A percentile compares a stretch with the other conserved stretches of the same genome.
phyloP scores from a whole-genome alignment of 2,797 vertebrate genomes.

The Falco naumanni region DNA sequence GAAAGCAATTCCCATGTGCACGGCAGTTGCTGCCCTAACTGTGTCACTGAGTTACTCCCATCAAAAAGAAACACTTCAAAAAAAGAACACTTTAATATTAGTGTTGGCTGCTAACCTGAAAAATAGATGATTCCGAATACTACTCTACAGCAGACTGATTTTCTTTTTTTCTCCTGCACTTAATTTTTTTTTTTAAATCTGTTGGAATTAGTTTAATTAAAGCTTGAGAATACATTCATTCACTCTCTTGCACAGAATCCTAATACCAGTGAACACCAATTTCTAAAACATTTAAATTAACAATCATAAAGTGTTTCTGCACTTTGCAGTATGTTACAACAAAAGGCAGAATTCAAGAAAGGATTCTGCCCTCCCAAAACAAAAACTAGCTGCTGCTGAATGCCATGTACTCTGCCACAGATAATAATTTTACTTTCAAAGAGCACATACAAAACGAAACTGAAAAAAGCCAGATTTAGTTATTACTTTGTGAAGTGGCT shows the following conservation, averaged over 20 bases:
- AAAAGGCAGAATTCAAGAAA: background rate
- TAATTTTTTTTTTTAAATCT: background rate
- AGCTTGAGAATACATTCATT: background rate
- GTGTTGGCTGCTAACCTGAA: background rate
- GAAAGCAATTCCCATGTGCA: background rate
- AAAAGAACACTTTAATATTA: background rate
- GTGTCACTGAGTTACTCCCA: background rate
- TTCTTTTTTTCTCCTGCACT: background rate
- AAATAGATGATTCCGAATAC: background rate
- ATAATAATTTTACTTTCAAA: background rate
- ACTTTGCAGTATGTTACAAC: background rate
- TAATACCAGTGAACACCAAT: background rate
- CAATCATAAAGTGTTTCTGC: background rate
- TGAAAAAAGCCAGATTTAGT: background rate
- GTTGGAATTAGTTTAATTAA: background rate
- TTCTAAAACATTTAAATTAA: background rate
- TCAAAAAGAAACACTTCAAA: constrained; percentile 13
- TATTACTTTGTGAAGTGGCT: background rate
- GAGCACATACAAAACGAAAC: background rate
- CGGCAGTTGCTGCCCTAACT: background rate
- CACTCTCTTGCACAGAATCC: background rate
- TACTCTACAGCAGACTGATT: background rate
- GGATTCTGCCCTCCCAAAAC: background rate
- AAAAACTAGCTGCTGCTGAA: background rate
- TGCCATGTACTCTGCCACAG: background rate